A percentile compares a stretch with the other conserved stretches of the same genome.
Evolutionary conservation across 2,113 vertebrate genomes (phyloP).

Genomic region (Sturnira hondurensis): DNA sequence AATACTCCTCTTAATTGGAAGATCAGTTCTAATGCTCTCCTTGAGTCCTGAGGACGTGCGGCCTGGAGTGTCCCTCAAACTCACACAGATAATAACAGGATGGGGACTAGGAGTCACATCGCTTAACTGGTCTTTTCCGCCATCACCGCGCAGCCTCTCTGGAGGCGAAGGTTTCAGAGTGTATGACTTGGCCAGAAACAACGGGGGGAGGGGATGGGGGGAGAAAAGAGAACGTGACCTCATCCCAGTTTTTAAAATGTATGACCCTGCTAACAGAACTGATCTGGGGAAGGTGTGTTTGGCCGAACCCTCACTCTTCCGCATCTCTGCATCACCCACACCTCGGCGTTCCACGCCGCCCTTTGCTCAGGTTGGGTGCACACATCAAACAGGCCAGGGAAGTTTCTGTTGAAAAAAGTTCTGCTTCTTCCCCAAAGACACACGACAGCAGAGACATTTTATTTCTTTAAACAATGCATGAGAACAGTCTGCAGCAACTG

Average conservation of each 20-base stretch:
- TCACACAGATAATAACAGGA: neutral
- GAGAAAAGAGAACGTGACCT: neutral
- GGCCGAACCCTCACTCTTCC: neutral
- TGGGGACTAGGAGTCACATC: neutral
- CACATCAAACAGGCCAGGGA: neutral
- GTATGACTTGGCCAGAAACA: neutral
- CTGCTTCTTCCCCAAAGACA: neutral
- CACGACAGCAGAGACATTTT: neutral
- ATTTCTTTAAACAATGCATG: neutral
- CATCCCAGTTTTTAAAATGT: neutral
- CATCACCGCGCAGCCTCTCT: neutral
- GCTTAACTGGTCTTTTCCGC: neutral
- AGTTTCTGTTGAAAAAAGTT: neutral
- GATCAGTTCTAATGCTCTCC: neutral
- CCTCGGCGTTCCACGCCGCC: fast-evolving
- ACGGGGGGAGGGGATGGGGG: too few relatives aligned
- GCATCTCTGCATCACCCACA: neutral
- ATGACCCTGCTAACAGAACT: neutral
- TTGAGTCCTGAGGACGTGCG: neutral
- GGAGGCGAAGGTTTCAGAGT: neutral
- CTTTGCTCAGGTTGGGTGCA: too few relatives aligned
- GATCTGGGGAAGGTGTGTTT: neutral
- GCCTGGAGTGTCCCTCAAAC: neutral
- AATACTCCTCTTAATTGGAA: neutral
- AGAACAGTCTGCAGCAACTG: neutral